Evolutionary conservation across 2,113 vertebrate genomes (phyloP).

Genomic region (Hippocampus barbouri): DNA sequence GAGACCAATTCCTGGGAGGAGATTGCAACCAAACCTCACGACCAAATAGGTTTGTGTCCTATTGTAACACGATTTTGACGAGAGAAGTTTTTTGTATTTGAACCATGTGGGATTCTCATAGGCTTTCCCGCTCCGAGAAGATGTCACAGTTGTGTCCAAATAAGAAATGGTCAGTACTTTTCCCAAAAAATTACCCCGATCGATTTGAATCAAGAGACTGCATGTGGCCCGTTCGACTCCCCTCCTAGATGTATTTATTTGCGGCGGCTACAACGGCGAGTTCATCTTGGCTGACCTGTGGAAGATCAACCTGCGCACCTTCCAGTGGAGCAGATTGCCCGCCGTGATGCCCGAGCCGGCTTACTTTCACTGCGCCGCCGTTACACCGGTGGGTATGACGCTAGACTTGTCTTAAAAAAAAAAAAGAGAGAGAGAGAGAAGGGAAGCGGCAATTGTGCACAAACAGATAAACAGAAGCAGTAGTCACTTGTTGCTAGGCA

Average conservation of each 20-base stretch:
- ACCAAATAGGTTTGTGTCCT: slow-evolving; percentile 83
- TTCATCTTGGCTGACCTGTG: slow-evolving; percentile 92
- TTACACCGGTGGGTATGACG: slow-evolving; percentile 84
- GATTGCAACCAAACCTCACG: slow-evolving; percentile 90
- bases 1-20: slow-evolving; percentile 99
- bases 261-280: slow-evolving; percentile 94
- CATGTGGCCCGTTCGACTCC: background rate
- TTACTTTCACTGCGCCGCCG: slow-evolving; percentile 97
- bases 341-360: slow-evolving; percentile 93
- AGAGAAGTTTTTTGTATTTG: background rate
- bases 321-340: slow-evolving; percentile 92
- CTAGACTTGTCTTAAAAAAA: background rate
- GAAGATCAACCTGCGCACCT: slow-evolving; percentile 90
- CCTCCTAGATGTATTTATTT: slow-evolving; percentile 86
- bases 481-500: background rate
- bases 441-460: background rate
- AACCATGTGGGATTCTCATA: slow-evolving; percentile 46
- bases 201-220: background rate
- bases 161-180: slow-evolving; percentile 82
- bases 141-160: slow-evolving; percentile 98
- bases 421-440: background rate
- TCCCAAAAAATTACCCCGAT: background rate
- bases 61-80: background rate
- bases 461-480: background rate
- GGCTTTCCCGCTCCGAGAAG: slow-evolving; percentile 94